Evolutionary conservation across 2,797 vertebrate species (phyloP), one percentile per base, ranked within the genome.

Genomic region (Cossypha dichroa): DNA sequence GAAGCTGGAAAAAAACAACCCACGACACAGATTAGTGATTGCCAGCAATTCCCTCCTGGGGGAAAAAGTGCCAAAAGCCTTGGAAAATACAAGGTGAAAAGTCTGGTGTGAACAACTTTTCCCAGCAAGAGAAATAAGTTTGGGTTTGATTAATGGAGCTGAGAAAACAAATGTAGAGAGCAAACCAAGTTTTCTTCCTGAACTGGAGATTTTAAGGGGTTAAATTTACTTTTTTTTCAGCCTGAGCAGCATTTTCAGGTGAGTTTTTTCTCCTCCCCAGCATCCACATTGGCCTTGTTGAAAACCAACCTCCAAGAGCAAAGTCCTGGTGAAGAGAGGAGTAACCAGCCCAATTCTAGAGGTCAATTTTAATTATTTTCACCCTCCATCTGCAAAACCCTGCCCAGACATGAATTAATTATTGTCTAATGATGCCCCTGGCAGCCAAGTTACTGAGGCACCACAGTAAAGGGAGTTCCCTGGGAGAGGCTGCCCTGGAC

Each of bases 401-500:
- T 1, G 2, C 29, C 15, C 31, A 45, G 49, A 34, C 25, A 45
- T 8, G n/a, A 74, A 70, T 58, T 73, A 76, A 84, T 89, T 72
- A 62, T 43, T 80, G 34, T 8, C 33, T 40, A 12, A 18, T 16
- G 20, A 82, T 20, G 56, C 10, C 33, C 48, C n/a, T 18, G 33
- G 34, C 41, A 92, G 46, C 7, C 34, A 68, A 79, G 85, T 67
- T 45, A 41, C 52, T 26, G 45, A 82, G 8, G 36, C 79, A 31
- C 26, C 52, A 54, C 45, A 26, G 45, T 74, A 74, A 76, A 93
- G 77, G 94, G 86, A 92, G 86, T 89, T 96, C 84, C 92, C 64
- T 89, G 72, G 72, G 46, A 91, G 45, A 85, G 38, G 38, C 38
- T 54, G 63, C 41, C 63, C 17, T 36, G 74, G 81, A 93, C 90